A percentile compares a stretch with the other conserved stretches of the same genome.
phyloP scores from a whole-genome alignment of 1,140 invertebrate genomes.

The Neuroterus valhalla region DNA sequence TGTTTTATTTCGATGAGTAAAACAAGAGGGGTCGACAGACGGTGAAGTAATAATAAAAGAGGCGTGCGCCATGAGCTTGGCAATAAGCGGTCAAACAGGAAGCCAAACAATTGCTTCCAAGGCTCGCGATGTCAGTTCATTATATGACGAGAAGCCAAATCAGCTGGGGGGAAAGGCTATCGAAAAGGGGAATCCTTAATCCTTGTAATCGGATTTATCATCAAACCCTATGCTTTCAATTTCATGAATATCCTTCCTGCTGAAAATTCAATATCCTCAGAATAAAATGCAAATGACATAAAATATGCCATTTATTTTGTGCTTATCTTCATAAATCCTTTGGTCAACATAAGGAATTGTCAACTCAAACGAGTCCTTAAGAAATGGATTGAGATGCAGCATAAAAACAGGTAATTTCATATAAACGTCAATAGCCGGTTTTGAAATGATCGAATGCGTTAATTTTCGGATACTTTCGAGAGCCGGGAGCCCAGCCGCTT shows the following conservation, averaged over 20 bases:
- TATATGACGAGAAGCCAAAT: conserved; percentile 27
- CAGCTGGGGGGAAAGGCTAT: not conserved
- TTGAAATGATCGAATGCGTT: conserved; percentile 27
- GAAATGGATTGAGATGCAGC: conserved; percentile 31
- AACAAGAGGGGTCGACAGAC: conserved; percentile 37
- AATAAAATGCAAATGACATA: no score
- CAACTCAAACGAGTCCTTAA: conserved; percentile 34
- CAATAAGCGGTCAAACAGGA: conserved; percentile 57
- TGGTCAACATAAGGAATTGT: not conserved
- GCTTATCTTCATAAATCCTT: conserved; percentile 27
- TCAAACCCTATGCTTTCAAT: not conserved
- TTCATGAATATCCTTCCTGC: no score
- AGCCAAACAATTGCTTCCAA: conserved; percentile 44
- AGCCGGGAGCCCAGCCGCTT: conserved; percentile 6
- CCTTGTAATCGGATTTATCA: conserved; percentile 9
- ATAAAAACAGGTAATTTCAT: conserved; percentile 34
- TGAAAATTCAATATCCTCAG: no score
- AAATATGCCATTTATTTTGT: not conserved
- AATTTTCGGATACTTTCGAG: conserved; percentile 26
- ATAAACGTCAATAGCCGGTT: conserved; percentile 28
- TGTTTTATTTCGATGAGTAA: conserved; percentile 39
- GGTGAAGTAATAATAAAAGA: conserved; percentile 42
- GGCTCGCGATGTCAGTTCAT: not conserved
- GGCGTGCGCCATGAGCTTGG: conserved; percentile 48
- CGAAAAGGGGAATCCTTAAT: not conserved